These are phyloP conservation scores for Zenarchopterus dispar DNA, from an alignment of 2,797 vertebrate genomes.

Conservation along the genomic window DNA sequence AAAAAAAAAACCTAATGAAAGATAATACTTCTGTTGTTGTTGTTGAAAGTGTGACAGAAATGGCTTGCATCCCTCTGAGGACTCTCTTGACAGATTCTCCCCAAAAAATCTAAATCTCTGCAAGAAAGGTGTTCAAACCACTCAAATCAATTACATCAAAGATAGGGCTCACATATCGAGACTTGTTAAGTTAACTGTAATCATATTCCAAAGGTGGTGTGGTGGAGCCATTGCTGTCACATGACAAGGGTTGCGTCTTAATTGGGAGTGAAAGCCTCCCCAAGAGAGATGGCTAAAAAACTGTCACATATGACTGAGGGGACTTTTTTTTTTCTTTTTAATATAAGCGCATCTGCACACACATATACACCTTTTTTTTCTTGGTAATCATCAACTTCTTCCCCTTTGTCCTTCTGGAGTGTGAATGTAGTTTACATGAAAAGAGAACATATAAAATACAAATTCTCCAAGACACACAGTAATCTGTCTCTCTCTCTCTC, in stretches of 20 bases:
- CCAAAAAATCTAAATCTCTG: conserved; percentile 49
- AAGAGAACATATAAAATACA: conserved; percentile 74
- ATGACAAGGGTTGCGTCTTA: conserved; percentile 65
- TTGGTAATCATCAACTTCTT: conserved; percentile 76
- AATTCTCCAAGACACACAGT: conserved; percentile 62
- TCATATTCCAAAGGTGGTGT: conserved; percentile 73
- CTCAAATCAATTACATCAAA: conserved; percentile 78
- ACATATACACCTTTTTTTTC: conserved; percentile 65
- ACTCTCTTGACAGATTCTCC: conserved; percentile 66
- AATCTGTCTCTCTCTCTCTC: conserved; percentile 7
- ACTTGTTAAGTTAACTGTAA: conserved; percentile 83
- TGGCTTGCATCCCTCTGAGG: conserved; percentile 60
- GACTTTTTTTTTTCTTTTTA: conserved; percentile 35
- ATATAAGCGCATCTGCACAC: conserved; percentile 25
- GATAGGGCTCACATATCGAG: conserved; percentile 70
- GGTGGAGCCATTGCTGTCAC: conserved; percentile 75
- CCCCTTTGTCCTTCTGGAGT: conserved; percentile 64
- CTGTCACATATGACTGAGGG: conserved; percentile 76
- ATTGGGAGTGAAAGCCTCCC: conserved; percentile 82
- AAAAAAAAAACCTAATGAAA: conserved; percentile 12
- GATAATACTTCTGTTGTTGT: conserved; percentile 11
- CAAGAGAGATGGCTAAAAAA: conserved; percentile 77
- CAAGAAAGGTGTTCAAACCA: conserved; percentile 62
- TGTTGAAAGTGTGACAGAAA: conserved; percentile 45
- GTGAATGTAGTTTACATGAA: conserved; percentile 58